Conservation (phyloP, 2,113 vertebrate species). For the Chaetodon auriga region DNA sequence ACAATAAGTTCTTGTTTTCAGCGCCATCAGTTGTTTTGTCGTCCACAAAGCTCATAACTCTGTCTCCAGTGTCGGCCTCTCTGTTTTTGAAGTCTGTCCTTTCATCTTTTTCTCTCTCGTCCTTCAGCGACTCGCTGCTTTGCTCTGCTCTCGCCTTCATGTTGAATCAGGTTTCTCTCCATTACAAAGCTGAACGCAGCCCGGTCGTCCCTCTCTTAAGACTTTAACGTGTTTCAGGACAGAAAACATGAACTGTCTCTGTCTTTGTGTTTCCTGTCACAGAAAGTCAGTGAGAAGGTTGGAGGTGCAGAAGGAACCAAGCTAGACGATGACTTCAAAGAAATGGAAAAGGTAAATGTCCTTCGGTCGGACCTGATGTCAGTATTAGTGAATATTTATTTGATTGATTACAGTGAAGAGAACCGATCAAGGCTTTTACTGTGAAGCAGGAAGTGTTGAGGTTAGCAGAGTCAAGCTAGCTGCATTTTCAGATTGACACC, state of each 20-base stretch:
- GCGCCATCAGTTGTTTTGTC: no score
- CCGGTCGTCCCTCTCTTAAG: neutral
- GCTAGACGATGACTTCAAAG: conserved; percentile 95
- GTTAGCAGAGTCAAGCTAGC: no score
- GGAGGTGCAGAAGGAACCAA: conserved; percentile 97
- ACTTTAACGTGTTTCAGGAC: neutral
- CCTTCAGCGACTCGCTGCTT: neutral
- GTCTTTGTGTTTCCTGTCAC: conserved; percentile 45
- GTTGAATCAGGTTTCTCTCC: neutral
- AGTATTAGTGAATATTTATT: no score
- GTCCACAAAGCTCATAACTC: no score
- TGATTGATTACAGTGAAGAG: no score
- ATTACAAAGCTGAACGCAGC: no score
- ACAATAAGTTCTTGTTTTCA: no score
- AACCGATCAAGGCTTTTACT: no score
- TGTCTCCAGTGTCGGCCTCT: neutral
- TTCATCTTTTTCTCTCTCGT: no score
- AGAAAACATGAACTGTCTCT: neutral
- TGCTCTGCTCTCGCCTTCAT: neutral
- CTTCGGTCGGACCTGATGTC: no score
- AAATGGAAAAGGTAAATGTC: conserved; percentile 92
- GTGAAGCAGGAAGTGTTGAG: no score
- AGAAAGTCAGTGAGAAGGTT: conserved; percentile 98
- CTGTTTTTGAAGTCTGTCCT: neutral
- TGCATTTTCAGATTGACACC: no score